A percentile compares a stretch with the other conserved stretches of the same genome.
Evolutionary conservation across 2,888 invertebrate species (phyloP).

Genomic region (Cerastoderma edule): DNA sequence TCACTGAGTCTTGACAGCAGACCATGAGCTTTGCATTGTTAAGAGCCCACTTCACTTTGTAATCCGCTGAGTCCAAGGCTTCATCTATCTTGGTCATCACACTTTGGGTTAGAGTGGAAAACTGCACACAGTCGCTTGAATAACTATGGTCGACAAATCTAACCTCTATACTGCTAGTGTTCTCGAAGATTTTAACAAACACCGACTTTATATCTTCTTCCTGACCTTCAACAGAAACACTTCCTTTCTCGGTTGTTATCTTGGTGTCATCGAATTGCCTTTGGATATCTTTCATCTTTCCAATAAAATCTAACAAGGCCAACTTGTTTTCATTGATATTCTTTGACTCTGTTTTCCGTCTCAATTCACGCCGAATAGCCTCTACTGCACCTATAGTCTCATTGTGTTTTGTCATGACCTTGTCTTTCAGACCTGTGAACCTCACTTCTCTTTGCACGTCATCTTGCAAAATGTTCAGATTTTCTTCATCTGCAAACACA

Average conservation of each 20-base stretch:
- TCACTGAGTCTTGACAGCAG: background rate
- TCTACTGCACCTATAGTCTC: background rate
- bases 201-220: slow-evolving; percentile 34
- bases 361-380: background rate
- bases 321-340: background rate
- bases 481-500: background rate
- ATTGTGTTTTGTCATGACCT: background rate
- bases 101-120: background rate
- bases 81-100: slow-evolving; percentile 13
- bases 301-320: background rate
- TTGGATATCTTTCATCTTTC: background rate
- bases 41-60: background rate
- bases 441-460: no score
- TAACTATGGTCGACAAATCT: slow-evolving; percentile 21
- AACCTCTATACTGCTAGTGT: slow-evolving; percentile 1
- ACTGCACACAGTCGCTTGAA: slow-evolving; percentile 29
- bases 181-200: slow-evolving; percentile 14
- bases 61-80: background rate
- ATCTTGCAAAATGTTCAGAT: slow-evolving; percentile 3
- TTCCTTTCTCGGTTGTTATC: slow-evolving; percentile 13
- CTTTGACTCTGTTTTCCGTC: background rate
- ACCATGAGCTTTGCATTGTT: background rate
- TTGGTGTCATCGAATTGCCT: slow-evolving; percentile 24
- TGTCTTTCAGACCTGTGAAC: background rate
- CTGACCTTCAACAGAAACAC: slow-evolving; percentile 35